A percentile compares a stretch with the other conserved stretches of the same genome.
Conservation (phyloP, 2,797 vertebrate genomes). For the Gastrophryne carolinensis region DNA sequence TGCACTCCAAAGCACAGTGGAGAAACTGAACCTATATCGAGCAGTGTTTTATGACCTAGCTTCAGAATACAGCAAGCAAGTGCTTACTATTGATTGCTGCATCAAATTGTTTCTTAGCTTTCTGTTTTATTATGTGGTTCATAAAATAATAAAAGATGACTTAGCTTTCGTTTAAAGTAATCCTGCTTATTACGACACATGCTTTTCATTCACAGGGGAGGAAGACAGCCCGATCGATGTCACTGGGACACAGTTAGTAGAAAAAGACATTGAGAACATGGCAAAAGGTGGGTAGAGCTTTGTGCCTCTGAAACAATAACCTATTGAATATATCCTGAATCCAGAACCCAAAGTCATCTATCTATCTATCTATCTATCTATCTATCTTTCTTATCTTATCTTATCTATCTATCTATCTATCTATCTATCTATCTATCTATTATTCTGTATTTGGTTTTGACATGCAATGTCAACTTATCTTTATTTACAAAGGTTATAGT, state of each 20-base stretch:
- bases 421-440: too few relatives aligned
- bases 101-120: neutral
- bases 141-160: neutral
- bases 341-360: too few relatives aligned
- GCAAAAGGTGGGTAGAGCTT: slow-evolving; percentile 83
- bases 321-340: too few relatives aligned
- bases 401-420: too few relatives aligned
- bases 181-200: slow-evolving; percentile 22
- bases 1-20: neutral
- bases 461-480: too few relatives aligned
- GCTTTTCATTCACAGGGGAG: slow-evolving; percentile 69
- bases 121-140: slow-evolving; percentile 14
- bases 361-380: too few relatives aligned
- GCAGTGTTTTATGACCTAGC: neutral
- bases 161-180: neutral
- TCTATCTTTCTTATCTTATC: too few relatives aligned
- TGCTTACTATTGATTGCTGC: neutral
- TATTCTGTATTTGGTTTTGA: too few relatives aligned
- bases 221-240: slow-evolving; percentile 80
- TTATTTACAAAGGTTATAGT: too few relatives aligned
- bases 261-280: slow-evolving; percentile 90
- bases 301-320: too few relatives aligned
- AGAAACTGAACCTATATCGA: neutral
- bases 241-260: slow-evolving; percentile 74
- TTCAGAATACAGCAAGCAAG: too few relatives aligned